Percentiles rank a stretch among this genome's conserved stretches.
Evolutionary conservation across 2,888 invertebrate species (phyloP).

Genomic region (Meganola albula): DNA sequence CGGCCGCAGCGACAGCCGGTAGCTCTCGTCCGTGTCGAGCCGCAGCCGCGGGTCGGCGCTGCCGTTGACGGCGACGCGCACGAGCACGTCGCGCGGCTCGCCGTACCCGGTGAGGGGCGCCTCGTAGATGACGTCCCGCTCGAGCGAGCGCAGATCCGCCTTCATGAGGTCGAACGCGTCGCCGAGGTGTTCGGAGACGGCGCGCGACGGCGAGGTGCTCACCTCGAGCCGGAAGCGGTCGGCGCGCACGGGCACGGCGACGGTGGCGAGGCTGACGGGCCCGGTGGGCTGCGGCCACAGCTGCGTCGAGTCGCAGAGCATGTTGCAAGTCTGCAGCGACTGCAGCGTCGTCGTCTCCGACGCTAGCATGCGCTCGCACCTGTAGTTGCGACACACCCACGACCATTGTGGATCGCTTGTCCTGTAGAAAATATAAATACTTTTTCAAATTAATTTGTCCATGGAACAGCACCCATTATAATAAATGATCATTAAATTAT

Average conservation of each 20-base stretch:
- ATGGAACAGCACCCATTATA: no score
- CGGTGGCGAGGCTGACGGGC: constrained; percentile 80
- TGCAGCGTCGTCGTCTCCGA: constrained; percentile 62
- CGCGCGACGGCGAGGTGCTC: constrained; percentile 49
- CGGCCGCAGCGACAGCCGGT: constrained; percentile 79
- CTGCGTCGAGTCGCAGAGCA: constrained; percentile 85
- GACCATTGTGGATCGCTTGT: constrained; percentile 82
- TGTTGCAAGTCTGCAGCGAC: constrained; percentile 85
- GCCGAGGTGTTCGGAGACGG: constrained; percentile 54
- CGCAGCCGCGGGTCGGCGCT: constrained; percentile 76
- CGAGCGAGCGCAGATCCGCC: constrained; percentile 66
- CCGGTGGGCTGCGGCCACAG: constrained; percentile 90
- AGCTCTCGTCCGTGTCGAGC: constrained; percentile 85
- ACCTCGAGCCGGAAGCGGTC: constrained; percentile 70
- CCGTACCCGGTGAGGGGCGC: constrained; percentile 42
- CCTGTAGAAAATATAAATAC: no score
- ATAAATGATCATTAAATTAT: no score
- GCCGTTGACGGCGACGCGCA: constrained; percentile 75
- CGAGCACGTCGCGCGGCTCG: constrained; percentile 58
- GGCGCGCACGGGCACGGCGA: constrained; percentile 78
- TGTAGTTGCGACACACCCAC: constrained; percentile 83
- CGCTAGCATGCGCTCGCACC: constrained; percentile 80
- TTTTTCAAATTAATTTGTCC: no score
- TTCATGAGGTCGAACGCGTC: constrained; percentile 74
- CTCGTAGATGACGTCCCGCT: constrained; percentile 50